Evolutionary conservation across 2,113 vertebrate genomes (phyloP).

Genomic region (Aegotheles bennettii): DNA sequence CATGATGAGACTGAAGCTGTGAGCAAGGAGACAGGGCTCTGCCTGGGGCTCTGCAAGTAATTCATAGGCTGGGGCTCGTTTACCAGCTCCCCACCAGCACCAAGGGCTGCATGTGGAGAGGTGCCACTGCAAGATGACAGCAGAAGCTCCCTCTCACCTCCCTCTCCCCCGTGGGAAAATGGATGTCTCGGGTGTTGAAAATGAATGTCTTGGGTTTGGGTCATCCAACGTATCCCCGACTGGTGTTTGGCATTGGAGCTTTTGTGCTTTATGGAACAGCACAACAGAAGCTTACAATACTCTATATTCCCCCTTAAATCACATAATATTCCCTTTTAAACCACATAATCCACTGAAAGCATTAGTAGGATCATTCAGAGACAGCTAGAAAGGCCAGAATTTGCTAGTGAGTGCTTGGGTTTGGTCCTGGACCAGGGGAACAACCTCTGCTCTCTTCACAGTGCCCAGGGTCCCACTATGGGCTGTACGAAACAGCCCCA

Average conservation of each 20-base stretch:
- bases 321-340: neutral
- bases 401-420: neutral
- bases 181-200: neutral
- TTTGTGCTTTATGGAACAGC: neutral
- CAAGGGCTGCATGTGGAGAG: neutral
- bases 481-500: neutral
- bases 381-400: neutral
- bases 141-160: neutral
- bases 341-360: neutral
- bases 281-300: neutral
- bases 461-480: neutral
- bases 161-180: accelerated
- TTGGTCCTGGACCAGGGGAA: neutral
- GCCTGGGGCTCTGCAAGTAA: neutral
- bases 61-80: neutral
- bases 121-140: neutral
- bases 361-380: neutral
- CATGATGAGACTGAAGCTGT: accelerated
- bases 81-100: neutral
- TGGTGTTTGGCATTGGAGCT: neutral
- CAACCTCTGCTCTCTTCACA: neutral
- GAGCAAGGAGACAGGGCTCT: neutral
- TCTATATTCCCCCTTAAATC: neutral
- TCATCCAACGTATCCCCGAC: neutral
- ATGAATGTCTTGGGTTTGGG: neutral